A percentile compares a stretch with the other conserved stretches of the same genome.
These are phyloP conservation scores for Drosophila sucinea DNA, from an alignment of 1,140 invertebrate species.

Conservation along the genomic window DNA sequence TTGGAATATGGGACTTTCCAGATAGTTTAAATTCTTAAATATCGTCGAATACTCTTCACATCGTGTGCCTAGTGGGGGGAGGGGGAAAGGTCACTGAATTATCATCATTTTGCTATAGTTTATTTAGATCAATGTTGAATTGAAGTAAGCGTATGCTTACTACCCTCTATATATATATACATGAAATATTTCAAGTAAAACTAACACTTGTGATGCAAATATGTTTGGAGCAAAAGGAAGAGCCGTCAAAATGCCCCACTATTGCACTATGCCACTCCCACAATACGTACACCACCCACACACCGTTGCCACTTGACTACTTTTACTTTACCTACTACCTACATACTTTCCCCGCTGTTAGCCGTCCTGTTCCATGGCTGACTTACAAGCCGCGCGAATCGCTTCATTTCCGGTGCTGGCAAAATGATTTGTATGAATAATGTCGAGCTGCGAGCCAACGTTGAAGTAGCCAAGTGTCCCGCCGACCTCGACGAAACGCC, in stretches of 20 bases:
- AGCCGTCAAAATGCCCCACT: background rate
- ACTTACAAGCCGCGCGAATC: conserved; percentile 58
- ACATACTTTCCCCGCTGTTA: background rate
- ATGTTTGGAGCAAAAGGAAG: background rate
- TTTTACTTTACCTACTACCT: background rate
- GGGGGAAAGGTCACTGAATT: too few relatives aligned
- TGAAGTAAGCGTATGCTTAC: too few relatives aligned
- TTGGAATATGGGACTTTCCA: too few relatives aligned
- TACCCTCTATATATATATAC: background rate
- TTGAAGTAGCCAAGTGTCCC: conserved; percentile 42
- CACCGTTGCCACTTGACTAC: background rate
- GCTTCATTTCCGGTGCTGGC: conserved; percentile 70
- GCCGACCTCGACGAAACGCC: background rate
- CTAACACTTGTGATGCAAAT: conserved; percentile 50
- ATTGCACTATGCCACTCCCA: too few relatives aligned
- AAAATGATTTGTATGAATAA: conserved; percentile 78
- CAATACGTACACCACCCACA: background rate
- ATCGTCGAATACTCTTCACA: too few relatives aligned
- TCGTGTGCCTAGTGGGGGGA: too few relatives aligned
- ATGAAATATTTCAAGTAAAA: conserved; percentile 12
- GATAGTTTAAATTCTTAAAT: too few relatives aligned
- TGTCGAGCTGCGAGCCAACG: conserved; percentile 39
- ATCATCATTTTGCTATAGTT: too few relatives aligned
- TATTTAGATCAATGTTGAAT: too few relatives aligned
- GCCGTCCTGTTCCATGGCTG: conserved; percentile 2